Evolutionary conservation across 2,113 vertebrate species (phyloP), one percentile per base, ranked within the genome.

Genomic region (Beaufortia kweichowensis): DNA sequence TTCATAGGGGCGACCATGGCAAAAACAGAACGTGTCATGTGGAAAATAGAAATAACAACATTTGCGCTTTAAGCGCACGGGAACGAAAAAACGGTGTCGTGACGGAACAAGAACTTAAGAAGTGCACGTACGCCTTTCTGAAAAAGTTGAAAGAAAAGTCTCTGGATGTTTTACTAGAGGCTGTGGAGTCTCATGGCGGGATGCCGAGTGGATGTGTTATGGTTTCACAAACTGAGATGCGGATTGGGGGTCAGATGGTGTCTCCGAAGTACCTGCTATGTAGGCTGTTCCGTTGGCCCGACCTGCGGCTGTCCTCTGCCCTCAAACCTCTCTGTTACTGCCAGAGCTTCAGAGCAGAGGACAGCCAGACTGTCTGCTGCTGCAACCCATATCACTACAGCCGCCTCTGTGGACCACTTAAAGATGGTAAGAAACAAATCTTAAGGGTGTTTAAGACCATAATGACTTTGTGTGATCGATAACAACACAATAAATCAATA

Each of bases 361-460:
- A 93, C 85, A 90, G 88, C 3, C 90, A 92, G 80, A 90, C 90
- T 10, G 90, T 94, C 81, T 98, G 96, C 91, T 97, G 95, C 91
- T 97, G 95, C 93, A 97, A 98, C 86, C 96, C 96, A 75, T 94
- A 96, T 89, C 96, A 98, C 93, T 97, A 97, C 94, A 97, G 95
- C 90, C 89, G 94, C 79, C 82, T 98, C 57, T 96, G 94, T 87
- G 96, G 95, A 89, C 94, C 95, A 95, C 95, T 95, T 96, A 88
- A 94, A 91, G 77, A 86, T 72, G 67, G 67, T 76, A 56, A 60
- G 64, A n/a, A 41, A n/a, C n/a, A 63, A 48, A 56, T 10, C 50
- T n/a, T n/a, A 55, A 28, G 17, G 21, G 26, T 48, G 19, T 17
- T 60, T 6, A 28, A 28, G 62, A 29, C 56, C 29, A 31, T 28